Evolutionary conservation across 2,888 invertebrate species (phyloP).

Genomic region (Glyphotaelius pellucidus): DNA sequence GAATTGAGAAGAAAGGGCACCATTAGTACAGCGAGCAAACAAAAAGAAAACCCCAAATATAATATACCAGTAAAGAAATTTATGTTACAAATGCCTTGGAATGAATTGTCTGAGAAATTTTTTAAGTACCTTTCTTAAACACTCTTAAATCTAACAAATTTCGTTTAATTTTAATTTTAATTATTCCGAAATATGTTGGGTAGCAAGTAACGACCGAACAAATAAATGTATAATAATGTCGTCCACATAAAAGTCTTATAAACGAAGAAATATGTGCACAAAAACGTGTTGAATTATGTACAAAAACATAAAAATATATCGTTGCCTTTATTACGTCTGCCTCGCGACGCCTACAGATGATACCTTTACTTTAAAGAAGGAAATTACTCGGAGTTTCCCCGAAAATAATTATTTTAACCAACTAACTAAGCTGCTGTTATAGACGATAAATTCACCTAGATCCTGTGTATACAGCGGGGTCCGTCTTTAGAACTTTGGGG

Average conservation of each 20-base stretch:
- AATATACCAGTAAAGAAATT: background rate
- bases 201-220: background rate
- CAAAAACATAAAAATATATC: background rate
- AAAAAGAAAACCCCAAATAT: background rate
- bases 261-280: background rate
- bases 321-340: background rate
- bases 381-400: background rate
- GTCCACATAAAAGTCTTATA: background rate
- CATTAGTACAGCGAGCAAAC: slow-evolving; percentile 6
- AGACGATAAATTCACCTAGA: background rate
- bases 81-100: background rate
- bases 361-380: background rate
- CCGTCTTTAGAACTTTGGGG: background rate
- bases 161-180: background rate
- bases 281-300: background rate
- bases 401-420: background rate
- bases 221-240: background rate
- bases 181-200: background rate
- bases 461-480: background rate
- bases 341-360: background rate
- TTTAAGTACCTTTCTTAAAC: background rate
- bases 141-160: background rate
- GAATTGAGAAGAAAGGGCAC: slow-evolving; percentile 9
- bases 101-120: background rate
- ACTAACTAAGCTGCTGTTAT: background rate